phyloP scores from a whole-genome alignment of 1,140 invertebrate species.

The Propsilocerus akamusi region DNA sequence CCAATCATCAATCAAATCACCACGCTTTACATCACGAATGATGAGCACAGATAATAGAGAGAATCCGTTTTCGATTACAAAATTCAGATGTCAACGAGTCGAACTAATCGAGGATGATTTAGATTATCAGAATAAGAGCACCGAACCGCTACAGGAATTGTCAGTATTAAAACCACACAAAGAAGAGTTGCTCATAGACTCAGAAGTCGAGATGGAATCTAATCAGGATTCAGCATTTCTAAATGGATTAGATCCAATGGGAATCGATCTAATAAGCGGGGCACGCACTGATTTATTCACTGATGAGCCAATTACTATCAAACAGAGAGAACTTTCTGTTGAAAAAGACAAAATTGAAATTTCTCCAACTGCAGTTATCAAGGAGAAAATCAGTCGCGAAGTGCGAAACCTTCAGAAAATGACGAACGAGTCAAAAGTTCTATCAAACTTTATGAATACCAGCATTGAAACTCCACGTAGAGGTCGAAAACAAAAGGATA shows the following conservation, averaged over 20 bases:
- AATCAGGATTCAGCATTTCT: background rate
- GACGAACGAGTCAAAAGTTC: constrained; percentile 17
- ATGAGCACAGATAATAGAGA: too few relatives aligned
- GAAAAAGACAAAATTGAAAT: background rate
- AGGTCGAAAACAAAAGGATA: constrained; percentile 26
- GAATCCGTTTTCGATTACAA: background rate
- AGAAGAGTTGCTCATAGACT: background rate
- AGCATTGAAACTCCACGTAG: constrained; percentile 9
- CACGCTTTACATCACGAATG: too few relatives aligned
- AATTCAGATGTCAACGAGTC: background rate
- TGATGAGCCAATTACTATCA: background rate
- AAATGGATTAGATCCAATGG: background rate
- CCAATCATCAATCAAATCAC: too few relatives aligned
- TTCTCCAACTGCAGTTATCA: background rate
- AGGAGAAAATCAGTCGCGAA: constrained; percentile 7
- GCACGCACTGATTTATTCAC: background rate
- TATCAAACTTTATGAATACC: constrained; percentile 16
- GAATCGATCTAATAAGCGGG: background rate
- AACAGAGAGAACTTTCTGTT: background rate
- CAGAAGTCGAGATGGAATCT: background rate
- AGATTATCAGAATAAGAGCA: background rate
- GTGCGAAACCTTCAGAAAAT: constrained; percentile 16
- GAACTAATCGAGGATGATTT: background rate
- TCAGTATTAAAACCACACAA: background rate
- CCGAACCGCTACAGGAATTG: background rate